phyloP scores from a whole-genome alignment of 2,113 vertebrate genomes.

The Apistogramma diplotaenia region DNA sequence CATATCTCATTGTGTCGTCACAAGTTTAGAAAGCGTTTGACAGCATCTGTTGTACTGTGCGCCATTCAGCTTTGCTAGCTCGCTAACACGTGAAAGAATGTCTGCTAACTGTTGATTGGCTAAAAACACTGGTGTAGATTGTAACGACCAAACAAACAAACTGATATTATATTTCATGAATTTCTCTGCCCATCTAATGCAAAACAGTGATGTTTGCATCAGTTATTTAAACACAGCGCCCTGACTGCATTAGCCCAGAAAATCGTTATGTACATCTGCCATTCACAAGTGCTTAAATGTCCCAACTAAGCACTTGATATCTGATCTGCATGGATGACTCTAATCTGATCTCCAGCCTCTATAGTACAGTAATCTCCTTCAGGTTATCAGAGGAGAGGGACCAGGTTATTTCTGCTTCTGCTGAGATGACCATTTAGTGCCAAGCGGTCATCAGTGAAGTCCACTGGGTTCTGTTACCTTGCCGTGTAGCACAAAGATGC shows the following conservation, averaged over 20 bases:
- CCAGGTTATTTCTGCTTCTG: slow-evolving; percentile 1
- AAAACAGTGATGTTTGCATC: neutral
- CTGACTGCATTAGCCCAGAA: slow-evolving; percentile 47
- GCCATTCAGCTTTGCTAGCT: neutral
- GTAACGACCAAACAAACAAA: too few relatives aligned
- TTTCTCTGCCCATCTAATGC: neutral
- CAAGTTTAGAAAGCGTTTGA: too few relatives aligned
- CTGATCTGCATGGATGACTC: neutral
- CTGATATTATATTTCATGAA: neutral
- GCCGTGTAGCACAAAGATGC: slow-evolving; percentile 16
- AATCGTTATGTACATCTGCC: slow-evolving; percentile 23
- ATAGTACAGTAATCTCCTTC: neutral
- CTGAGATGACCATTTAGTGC: slow-evolving; percentile 35
- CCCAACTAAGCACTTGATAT: neutral
- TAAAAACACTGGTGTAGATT: too few relatives aligned
- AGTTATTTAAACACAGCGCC: neutral
- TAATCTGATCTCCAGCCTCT: neutral
- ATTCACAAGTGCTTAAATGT: neutral
- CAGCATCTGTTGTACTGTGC: neutral
- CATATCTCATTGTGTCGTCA: neutral
- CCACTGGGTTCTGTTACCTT: slow-evolving; percentile 9
- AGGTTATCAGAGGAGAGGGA: slow-evolving; percentile 6
- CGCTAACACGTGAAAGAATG: too few relatives aligned
- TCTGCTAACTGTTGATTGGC: too few relatives aligned
- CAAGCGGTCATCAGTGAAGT: slow-evolving; percentile 21